Evolutionary conservation across 1,140 invertebrate species (phyloP).

Genomic region (Neodiprion fabricii): DNA sequence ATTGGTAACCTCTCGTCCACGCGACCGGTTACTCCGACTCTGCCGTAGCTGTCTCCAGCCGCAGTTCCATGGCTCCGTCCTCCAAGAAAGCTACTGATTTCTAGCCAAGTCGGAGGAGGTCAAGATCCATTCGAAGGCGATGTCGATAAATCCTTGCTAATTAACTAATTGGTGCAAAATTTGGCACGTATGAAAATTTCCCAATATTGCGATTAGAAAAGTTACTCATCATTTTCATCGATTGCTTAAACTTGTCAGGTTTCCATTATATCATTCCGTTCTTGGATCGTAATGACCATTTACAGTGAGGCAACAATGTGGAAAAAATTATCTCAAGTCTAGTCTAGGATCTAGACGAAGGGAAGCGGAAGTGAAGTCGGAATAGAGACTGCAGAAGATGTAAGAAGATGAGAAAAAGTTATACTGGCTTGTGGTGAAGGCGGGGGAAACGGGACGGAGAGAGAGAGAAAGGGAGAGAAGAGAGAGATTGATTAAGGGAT

Average conservation of each 20-base stretch:
- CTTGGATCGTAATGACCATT: no score
- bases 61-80: no score
- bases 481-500: background rate
- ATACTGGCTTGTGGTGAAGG: background rate
- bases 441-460: background rate
- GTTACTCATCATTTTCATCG: no score
- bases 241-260: no score
- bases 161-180: no score
- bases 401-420: background rate
- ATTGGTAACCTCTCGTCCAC: conserved; percentile 31
- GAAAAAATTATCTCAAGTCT: no score
- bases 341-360: background rate
- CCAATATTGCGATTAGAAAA: no score
- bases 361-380: background rate
- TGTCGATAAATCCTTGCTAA: background rate
- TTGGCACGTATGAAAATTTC: no score
- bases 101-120: background rate
- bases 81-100: background rate
- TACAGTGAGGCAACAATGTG: no score
- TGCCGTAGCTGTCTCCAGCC: conserved; percentile 31
- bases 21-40: conserved; percentile 34
- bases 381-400: background rate
- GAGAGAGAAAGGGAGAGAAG: background rate
- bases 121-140: background rate
- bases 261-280: no score